Conservation (phyloP, 2,113 vertebrate species). For the Amazona guildingii region DNA sequence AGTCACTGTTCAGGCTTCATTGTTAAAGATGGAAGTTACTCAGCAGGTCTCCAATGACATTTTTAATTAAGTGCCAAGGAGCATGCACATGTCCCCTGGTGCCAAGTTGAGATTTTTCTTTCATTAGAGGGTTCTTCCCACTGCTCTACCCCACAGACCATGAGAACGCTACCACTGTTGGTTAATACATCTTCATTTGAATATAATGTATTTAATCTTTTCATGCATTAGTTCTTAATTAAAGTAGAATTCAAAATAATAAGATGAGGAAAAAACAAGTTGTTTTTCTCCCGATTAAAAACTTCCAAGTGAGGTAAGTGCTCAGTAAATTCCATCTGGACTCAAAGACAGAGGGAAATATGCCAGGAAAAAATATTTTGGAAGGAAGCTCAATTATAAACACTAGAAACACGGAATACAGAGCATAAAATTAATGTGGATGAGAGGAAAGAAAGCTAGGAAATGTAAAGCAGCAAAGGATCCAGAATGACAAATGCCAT, state of each 20-base stretch:
- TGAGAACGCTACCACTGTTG: background rate
- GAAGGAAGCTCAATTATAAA: slow-evolving; percentile 1
- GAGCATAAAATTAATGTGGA: background rate
- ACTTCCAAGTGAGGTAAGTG: background rate
- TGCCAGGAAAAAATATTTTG: slow-evolving; percentile 10
- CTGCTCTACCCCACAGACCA: background rate
- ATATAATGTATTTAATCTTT: slow-evolving; percentile 2
- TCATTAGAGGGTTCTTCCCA: background rate
- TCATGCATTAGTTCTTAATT: slow-evolving; percentile 16
- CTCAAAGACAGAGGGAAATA: background rate
- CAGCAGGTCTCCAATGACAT: slow-evolving; percentile 5
- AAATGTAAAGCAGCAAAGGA: background rate
- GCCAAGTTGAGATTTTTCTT: background rate
- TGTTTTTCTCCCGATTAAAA: slow-evolving; percentile 42
- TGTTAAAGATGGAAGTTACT: background rate
- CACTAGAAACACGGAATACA: background rate
- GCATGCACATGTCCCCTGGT: background rate
- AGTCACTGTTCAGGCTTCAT: background rate
- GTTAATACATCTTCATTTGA: slow-evolving; percentile 6
- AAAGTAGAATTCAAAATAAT: slow-evolving; percentile 8
- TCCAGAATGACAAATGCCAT: background rate
- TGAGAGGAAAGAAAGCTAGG: background rate
- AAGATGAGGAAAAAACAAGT: background rate
- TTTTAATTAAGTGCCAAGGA: slow-evolving; percentile 22
- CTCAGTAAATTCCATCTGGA: slow-evolving; percentile 33